phyloP scores from a whole-genome alignment of 2,888 invertebrate species.

The Cynaeus angustus region DNA sequence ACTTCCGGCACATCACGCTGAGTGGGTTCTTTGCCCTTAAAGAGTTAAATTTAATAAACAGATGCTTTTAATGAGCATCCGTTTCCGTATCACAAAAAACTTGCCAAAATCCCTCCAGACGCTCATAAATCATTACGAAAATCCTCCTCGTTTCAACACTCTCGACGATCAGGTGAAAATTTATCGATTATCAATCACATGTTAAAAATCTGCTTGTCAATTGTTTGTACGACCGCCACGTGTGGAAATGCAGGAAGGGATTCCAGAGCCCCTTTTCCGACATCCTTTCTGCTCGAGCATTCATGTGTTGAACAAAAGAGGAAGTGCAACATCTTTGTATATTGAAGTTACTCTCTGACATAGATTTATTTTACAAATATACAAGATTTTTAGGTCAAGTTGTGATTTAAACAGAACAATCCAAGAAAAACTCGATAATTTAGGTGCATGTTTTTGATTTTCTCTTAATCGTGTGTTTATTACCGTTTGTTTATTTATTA shows the following conservation, averaged over 20 bases:
- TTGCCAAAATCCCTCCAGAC: constrained; percentile 13
- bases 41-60: constrained; percentile 58
- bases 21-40: constrained; percentile 53
- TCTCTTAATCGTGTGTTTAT: constrained; percentile 25
- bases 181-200: constrained; percentile 21
- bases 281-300: constrained; percentile 49
- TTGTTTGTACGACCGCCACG: constrained; percentile 36
- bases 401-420: constrained; percentile 23
- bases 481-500: constrained; percentile 28
- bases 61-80: constrained; percentile 58
- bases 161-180: constrained; percentile 25
- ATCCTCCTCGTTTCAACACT: neutral
- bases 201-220: constrained; percentile 12
- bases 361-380: constrained; percentile 55
- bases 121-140: neutral
- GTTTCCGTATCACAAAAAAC: constrained; percentile 52
- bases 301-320: constrained; percentile 51
- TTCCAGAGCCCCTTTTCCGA: constrained; percentile 55
- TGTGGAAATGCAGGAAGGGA: constrained; percentile 58
- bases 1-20: constrained; percentile 43
- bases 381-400: constrained; percentile 57
- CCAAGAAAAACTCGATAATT: neutral
- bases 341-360: constrained; percentile 57
- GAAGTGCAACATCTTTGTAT: constrained; percentile 63
- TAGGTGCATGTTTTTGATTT: neutral